Evolutionary conservation across 1,140 invertebrate genomes (phyloP).

Genomic region (Zaprionus tsacasi): DNA sequence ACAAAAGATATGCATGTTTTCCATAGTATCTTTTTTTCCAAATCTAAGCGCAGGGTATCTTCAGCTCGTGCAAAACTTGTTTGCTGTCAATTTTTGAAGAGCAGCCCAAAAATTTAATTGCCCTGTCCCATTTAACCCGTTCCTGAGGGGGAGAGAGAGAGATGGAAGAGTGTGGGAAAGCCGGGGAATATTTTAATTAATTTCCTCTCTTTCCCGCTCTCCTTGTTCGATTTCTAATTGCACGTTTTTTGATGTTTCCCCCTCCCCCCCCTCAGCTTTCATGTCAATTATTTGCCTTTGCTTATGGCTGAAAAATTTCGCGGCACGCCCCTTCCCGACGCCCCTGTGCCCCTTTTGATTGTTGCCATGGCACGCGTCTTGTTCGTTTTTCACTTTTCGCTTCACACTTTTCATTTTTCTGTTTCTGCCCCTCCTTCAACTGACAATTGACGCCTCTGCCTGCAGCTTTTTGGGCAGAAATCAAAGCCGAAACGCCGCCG

Average conservation of each 20-base stretch:
- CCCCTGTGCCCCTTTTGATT: constrained; percentile 50
- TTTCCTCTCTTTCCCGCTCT: constrained; percentile 31
- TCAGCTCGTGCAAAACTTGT: too few species aligned
- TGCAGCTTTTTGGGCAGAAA: constrained; percentile 60
- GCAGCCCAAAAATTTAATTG: constrained; percentile 29
- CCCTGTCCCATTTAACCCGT: neutral
- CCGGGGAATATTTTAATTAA: constrained; percentile 70
- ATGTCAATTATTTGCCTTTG: constrained; percentile 79
- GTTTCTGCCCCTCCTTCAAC: neutral
- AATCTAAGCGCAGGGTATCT: too few species aligned
- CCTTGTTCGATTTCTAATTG: constrained; percentile 64
- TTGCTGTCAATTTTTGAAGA: constrained; percentile 1
- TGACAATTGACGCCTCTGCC: constrained; percentile 49
- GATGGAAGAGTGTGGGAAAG: neutral
- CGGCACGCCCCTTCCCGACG: constrained; percentile 14
- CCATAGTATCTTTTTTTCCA: too few species aligned
- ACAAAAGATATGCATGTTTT: too few species aligned
- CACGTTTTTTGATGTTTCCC: constrained; percentile 44
- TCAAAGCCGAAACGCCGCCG: constrained; percentile 56
- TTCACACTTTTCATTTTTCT: constrained; percentile 20
- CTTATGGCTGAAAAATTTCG: constrained; percentile 67
- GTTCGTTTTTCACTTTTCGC: constrained; percentile 25
- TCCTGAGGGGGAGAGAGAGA: neutral
- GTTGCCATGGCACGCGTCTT: constrained; percentile 58
- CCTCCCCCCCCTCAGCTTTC: constrained; percentile 37